Conservation (phyloP, 2,113 vertebrate genomes). For the Pelecanoides urinatrix region DNA sequence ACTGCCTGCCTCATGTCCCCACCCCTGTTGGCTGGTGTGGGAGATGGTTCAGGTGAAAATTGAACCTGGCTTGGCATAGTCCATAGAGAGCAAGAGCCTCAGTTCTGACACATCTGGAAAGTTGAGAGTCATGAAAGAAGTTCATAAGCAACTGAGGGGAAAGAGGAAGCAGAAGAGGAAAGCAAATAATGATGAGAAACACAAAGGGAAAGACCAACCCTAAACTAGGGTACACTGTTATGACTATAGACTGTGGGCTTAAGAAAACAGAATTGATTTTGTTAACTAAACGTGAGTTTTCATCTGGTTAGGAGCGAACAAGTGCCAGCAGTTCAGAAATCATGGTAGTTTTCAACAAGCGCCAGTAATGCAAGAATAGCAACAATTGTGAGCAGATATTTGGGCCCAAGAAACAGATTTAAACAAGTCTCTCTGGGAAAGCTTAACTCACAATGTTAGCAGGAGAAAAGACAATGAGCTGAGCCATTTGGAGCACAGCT, state of each 20-base stretch:
- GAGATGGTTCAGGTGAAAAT: background rate
- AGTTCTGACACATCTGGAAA: background rate
- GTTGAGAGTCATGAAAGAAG: background rate
- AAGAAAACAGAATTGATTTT: background rate
- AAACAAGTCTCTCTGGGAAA: background rate
- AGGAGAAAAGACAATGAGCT: background rate
- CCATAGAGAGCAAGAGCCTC: background rate
- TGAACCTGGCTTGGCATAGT: background rate
- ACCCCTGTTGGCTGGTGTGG: background rate
- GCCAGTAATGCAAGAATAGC: background rate
- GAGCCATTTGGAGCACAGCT: background rate
- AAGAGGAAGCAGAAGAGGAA: background rate
- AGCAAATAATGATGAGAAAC: background rate
- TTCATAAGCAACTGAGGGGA: background rate
- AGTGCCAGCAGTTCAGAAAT: background rate
- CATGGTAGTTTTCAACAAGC: background rate
- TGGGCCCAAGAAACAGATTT: background rate
- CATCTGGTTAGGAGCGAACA: background rate
- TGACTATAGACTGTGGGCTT: background rate
- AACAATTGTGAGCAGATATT: background rate
- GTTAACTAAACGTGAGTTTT: background rate
- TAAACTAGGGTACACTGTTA: background rate
- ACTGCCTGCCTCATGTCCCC: background rate
- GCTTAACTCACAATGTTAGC: background rate
- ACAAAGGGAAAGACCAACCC: background rate